Percentiles rank a stretch among this genome's conserved stretches.
Evolutionary conservation across 2,797 vertebrate genomes (phyloP).

Genomic region (Dromococcyx pavoninus): DNA sequence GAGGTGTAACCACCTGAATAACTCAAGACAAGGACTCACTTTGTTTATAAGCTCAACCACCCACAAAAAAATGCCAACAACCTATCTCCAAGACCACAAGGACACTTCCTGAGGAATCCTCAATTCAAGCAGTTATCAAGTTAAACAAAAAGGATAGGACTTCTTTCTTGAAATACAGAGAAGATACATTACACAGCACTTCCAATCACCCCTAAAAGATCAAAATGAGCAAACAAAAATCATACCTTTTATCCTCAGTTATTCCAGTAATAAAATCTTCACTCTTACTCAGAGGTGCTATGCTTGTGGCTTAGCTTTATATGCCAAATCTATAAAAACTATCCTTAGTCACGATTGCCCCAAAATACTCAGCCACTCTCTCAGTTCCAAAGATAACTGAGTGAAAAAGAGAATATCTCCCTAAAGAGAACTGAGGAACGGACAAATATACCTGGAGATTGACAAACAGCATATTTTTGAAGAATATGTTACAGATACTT

Average conservation of each 20-base stretch:
- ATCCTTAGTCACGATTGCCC: neutral
- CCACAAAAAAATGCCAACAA: neutral
- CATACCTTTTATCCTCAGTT: neutral
- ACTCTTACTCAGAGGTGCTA: neutral
- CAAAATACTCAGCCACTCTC: neutral
- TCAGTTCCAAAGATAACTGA: neutral
- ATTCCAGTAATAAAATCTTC: neutral
- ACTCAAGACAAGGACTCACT: neutral
- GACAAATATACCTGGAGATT: neutral
- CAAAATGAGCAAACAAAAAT: neutral
- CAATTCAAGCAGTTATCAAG: neutral
- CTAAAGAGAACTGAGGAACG: neutral
- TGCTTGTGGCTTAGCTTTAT: neutral
- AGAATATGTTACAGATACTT: neutral
- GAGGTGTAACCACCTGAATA: neutral
- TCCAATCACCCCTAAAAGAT: neutral
- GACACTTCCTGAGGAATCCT: neutral
- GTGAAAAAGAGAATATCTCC: neutral
- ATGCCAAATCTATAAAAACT: neutral
- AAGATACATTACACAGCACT: neutral
- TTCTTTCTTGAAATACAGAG: neutral
- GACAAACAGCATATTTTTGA: neutral
- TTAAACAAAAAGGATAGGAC: neutral
- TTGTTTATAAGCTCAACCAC: neutral
- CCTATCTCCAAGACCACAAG: neutral